Evolutionary conservation across 2,113 vertebrate genomes (phyloP), one percentile per base, ranked within the genome.

Genomic region (Nothocercus nigrocapillus): DNA sequence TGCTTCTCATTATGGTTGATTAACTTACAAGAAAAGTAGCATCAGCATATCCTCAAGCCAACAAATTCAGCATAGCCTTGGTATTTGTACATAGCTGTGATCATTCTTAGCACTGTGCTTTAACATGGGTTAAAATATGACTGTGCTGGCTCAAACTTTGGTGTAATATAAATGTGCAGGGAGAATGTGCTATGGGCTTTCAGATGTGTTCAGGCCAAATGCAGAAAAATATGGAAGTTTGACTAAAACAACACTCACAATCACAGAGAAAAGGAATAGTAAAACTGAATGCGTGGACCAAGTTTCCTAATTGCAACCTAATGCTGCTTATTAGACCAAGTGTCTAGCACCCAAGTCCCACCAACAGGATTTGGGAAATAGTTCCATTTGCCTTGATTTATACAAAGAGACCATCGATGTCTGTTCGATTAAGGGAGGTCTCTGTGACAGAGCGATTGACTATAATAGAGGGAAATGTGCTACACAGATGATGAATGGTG

Each of bases 381-480:
- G 45, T 92, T 93, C 58, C 44, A 36, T 13, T 12, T 76, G 42
- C 15, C 62, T 86, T 38, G 64, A 1, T 68, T 85, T 25, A 66
- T 81, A 86, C 76, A 92, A 88, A 82, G 64, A 47, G 49, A 56
- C 66, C 4, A 2, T 89, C 95, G 69, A 91, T 95, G 88, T 53
- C 53, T 82, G 68, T 51, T 88, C 83, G 87, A 44, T 92, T 93
- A 92, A 90, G 30, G n/a, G 68, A 49, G 56, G 38, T 92, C 74
- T 84, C 83, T 1, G 13, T 87, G 83, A 62, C 38, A 24, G 32
- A 56, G 27, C 53, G 92, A 36, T 87, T 95, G 95, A 92, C 86
- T 63, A 62, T 24, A 66, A 72, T 18, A 32, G 63, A 95, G 47
- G 20, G 30, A 38, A 84, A 22, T n/a, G 69, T 84, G 42, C 25